Conservation (phyloP, 2,797 vertebrate genomes). For the Ceryle rudis region DNA sequence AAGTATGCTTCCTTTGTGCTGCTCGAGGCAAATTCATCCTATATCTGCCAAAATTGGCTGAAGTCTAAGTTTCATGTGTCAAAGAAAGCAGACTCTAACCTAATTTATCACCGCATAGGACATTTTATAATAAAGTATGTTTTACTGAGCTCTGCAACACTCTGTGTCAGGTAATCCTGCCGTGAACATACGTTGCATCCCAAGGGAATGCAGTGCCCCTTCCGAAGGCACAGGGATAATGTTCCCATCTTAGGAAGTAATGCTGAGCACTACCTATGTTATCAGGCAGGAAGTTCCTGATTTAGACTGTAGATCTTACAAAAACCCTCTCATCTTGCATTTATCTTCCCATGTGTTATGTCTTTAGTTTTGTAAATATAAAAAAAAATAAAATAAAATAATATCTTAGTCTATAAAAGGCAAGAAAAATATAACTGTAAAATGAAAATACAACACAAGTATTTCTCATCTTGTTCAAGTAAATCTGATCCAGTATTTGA, state of each 20-base stretch:
- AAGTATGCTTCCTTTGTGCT: fast-evolving
- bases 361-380: neutral
- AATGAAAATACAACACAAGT: neutral
- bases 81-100: neutral
- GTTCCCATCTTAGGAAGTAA: neutral
- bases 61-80: neutral
- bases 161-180: neutral
- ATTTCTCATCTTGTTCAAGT: neutral
- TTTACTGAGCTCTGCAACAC: neutral
- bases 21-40: neutral
- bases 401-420: neutral
- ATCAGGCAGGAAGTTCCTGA: neutral
- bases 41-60: neutral
- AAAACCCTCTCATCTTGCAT: neutral
- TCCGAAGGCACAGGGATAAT: neutral
- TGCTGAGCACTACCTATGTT: neutral
- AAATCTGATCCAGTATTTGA: neutral
- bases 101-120: neutral
- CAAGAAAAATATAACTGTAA: neutral
- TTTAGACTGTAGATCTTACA: neutral
- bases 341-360: neutral
- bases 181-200: neutral
- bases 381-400: no score
- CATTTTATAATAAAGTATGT: neutral
- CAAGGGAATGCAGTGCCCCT: neutral